phyloP scores from a whole-genome alignment of 2,888 invertebrate species.

The Diplazon laetatorius region DNA sequence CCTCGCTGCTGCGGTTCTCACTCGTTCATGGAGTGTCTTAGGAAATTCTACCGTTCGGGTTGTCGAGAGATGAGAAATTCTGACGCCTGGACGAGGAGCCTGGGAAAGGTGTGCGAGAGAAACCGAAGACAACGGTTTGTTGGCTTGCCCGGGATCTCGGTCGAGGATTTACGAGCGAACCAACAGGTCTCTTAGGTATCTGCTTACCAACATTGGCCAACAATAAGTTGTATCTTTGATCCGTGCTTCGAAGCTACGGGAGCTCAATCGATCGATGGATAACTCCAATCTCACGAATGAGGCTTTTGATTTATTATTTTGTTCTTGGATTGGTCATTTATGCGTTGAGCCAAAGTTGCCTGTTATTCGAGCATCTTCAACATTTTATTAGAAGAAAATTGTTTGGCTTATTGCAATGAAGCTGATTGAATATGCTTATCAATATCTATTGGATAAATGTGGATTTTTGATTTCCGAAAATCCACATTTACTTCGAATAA shows the following conservation, averaged over 20 bases:
- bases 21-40: conserved; percentile 51
- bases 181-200: conserved; percentile 36
- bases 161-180: conserved; percentile 53
- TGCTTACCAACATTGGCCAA: conserved; percentile 21
- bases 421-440: no score
- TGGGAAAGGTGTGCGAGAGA: conserved; percentile 36
- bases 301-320: no score
- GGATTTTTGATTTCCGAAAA: no score
- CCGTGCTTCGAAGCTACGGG: neutral
- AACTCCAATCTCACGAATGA: no score
- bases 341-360: no score
- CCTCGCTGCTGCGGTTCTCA: conserved; percentile 2
- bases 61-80: conserved; percentile 57
- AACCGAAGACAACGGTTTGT: conserved; percentile 32
- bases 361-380: no score
- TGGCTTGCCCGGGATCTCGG: conserved; percentile 45
- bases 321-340: no score
- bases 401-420: no score
- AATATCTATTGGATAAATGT: no score
- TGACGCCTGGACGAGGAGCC: conserved; percentile 33
- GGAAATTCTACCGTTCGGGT: conserved; percentile 47
- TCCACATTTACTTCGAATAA: no score
- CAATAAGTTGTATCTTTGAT: conserved; percentile 11
- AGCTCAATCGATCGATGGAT: neutral
- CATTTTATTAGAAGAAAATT: no score